Evolutionary conservation across 2,113 vertebrate genomes (phyloP), one percentile per base, ranked within the genome.

Genomic region (Phasianus colchicus): DNA sequence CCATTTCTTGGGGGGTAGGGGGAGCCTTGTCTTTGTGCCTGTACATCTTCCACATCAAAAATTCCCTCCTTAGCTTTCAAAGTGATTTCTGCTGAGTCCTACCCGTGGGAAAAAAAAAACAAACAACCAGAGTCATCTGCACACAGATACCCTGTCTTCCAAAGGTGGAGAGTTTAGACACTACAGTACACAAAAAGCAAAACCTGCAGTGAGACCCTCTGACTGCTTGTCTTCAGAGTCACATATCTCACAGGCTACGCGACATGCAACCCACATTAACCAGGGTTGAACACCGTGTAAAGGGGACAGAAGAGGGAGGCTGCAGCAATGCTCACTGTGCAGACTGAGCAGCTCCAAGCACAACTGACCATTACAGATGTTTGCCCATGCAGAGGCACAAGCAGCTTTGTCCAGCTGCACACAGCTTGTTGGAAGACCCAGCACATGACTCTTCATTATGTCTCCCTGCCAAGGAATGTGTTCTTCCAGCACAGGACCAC

Each of bases 201-300:
- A 76, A 57, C 22, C 16, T 57, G 19, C 22, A 66, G n/a, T 4
- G 0, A 0, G 32, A 88, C 34, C 13, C 38, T 25, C 30, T 70
- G 54, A 52, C 32, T n/a, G 29, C 0, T 0, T 6, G 17, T n/a
- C 36, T 61, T 65, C 27, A 65, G 29, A 27, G 52, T 20, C 13
- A 7, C 1, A 4, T 1, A 1, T 8, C 19, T 34, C 27, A 13
- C 16, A 10, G 45, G 36, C 34, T 1, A 38, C 13, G 21, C 11
- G 38, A 38, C 0, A 0, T 17, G 10, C 19, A 91, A 45, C 13
- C 34, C 32, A 5, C 1, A 9, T 38, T 47, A 67, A 42, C 18
- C 6, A 36, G n/a, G 13, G 9, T 13, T 60, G 58, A 74, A 15
- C 40, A 42, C 45, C 34, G 6, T 4, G 13, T 19, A 79, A 17